phyloP scores from a whole-genome alignment of 2,888 invertebrate genomes.

The Hecatera dysodea region DNA sequence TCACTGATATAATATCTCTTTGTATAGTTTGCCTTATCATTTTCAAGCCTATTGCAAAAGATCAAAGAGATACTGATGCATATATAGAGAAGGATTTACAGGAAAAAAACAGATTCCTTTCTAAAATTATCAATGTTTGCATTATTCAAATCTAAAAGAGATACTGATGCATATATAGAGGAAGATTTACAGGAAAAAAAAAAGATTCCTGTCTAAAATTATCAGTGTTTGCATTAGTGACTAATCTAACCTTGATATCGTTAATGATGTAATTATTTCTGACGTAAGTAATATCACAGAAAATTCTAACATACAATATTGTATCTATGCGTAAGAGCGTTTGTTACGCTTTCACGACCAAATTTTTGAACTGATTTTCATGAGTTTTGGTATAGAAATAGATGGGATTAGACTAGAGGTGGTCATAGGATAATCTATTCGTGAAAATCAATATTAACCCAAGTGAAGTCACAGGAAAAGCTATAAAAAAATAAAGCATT shows the following conservation, averaged over 20 bases:
- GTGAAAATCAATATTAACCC: too few species aligned
- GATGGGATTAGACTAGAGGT: too few species aligned
- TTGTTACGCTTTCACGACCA: too few species aligned
- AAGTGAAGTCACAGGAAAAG: too few species aligned
- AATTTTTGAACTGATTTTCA: too few species aligned
- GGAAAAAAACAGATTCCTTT: constrained; percentile 1
- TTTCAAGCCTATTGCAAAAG: neutral
- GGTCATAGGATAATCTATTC: too few species aligned
- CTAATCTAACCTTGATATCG: constrained; percentile 43
- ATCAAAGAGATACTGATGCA: neutral
- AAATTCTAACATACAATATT: constrained; percentile 18
- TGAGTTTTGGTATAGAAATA: too few species aligned
- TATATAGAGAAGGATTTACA: neutral
- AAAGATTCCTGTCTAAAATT: neutral
- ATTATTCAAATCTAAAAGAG: constrained; percentile 4
- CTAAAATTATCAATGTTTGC: constrained; percentile 7
- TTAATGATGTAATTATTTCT: constrained; percentile 37
- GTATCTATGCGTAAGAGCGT: too few species aligned
- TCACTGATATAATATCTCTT: neutral
- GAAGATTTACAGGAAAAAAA: constrained; percentile 1
- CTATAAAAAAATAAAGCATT: too few species aligned
- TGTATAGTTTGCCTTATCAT: neutral
- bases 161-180: neutral
- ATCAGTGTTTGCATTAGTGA: constrained; percentile 11
- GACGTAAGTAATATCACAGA: constrained; percentile 33